Evolutionary conservation across 2,113 vertebrate species (phyloP).

Genomic region (Atlantisia rogersi): DNA sequence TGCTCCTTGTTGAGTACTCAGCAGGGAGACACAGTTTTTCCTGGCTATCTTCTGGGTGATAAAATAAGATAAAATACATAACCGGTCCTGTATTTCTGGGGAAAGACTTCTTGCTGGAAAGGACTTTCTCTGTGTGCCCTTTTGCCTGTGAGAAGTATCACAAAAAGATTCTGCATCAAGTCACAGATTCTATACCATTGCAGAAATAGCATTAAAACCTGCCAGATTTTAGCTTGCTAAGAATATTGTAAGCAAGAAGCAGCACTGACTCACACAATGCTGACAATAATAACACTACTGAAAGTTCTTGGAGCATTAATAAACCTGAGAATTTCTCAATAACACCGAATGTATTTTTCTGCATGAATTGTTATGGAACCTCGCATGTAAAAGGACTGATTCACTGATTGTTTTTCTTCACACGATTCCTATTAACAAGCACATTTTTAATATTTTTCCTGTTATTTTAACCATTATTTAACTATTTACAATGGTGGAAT

Average conservation of each 20-base stretch:
- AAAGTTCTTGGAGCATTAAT: neutral
- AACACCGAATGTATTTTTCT: neutral
- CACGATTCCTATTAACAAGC: neutral
- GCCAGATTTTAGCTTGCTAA: neutral
- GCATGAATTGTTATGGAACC: neutral
- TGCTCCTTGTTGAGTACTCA: neutral
- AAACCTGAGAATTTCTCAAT: neutral
- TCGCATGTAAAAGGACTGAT: neutral
- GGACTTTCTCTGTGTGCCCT: neutral
- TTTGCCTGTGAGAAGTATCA: neutral
- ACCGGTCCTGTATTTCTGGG: neutral
- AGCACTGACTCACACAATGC: neutral
- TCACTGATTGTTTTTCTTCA: neutral
- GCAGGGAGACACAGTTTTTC: neutral
- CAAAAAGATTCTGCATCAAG: neutral
- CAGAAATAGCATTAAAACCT: neutral
- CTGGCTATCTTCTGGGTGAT: neutral
- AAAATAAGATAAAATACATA: neutral
- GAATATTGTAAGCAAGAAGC: neutral
- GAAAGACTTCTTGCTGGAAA: neutral
- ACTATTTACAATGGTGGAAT: neutral
- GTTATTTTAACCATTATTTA: slow-evolving; percentile 2
- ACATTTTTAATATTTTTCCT: neutral
- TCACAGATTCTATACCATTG: neutral
- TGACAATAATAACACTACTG: neutral